Evolutionary conservation across 2,888 invertebrate species (phyloP).

Genomic region (Ophion ellenae): DNA sequence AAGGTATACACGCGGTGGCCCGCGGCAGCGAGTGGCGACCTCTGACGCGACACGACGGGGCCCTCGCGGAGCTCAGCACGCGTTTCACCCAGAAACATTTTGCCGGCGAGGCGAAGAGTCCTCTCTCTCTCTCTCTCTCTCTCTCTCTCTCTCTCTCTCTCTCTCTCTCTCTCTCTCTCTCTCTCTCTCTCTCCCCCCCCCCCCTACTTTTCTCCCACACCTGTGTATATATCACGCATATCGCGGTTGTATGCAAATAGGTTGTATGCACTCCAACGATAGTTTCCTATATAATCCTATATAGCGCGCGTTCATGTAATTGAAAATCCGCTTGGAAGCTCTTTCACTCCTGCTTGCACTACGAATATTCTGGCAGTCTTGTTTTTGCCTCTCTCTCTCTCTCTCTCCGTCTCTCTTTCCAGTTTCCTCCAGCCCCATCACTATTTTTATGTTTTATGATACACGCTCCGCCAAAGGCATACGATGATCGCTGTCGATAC

Average conservation of each 20-base stretch:
- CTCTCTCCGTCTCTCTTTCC: conserved; percentile 6
- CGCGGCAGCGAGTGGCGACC: conserved; percentile 53
- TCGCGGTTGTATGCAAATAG: conserved; percentile 31
- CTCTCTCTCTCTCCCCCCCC: not conserved
- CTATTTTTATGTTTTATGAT: conserved; percentile 33
- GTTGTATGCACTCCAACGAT: conserved; percentile 17
- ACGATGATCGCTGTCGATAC: conserved; percentile 40
- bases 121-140: no score
- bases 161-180: not conserved
- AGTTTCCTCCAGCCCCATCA: not conserved
- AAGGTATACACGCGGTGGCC: conserved; percentile 56
- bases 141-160: not conserved
- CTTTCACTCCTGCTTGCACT: not conserved
- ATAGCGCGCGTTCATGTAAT: conserved; percentile 62
- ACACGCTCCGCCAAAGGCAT: conserved; percentile 54
- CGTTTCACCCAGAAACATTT: conserved; percentile 60
- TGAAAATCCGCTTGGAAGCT: conserved; percentile 60
- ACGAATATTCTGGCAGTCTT: conserved; percentile 3
- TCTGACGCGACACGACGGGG: conserved; percentile 47
- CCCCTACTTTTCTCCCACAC: not conserved
- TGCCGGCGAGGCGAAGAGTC: conserved; percentile 43
- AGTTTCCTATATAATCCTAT: conserved; percentile 55
- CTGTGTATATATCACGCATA: conserved; percentile 20
- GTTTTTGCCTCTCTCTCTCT: not conserved
- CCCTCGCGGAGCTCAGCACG: conserved; percentile 42